Conservation (phyloP, 2,113 vertebrate species). For the Genyomyrus donnyi region DNA sequence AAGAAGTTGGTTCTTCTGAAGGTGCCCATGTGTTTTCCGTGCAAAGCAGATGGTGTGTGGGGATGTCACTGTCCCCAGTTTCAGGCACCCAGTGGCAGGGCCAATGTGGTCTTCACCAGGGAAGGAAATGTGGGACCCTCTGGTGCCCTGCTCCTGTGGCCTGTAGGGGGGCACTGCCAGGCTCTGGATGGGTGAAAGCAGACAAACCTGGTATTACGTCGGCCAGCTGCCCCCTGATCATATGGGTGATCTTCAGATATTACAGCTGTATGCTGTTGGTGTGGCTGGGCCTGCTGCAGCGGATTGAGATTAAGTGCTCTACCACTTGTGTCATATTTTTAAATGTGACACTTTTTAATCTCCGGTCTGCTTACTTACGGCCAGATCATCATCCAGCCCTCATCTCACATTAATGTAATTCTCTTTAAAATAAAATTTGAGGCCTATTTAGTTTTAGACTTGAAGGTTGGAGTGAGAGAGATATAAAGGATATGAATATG, state of each 20-base stretch:
- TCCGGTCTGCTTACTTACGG: not conserved
- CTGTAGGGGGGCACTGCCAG: constrained; percentile 34
- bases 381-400: not conserved
- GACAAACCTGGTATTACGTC: not conserved
- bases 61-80: constrained; percentile 31
- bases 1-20: constrained; percentile 45
- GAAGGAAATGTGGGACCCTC: not conserved
- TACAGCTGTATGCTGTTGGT: not conserved
- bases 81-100: not conserved
- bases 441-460: not conserved
- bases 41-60: constrained; percentile 35
- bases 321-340: not conserved
- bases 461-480: not conserved
- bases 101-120: not conserved
- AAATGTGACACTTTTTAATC: not conserved
- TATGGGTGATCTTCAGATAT: not conserved
- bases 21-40: constrained; percentile 10
- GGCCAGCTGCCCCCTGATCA: not conserved
- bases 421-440: not conserved
- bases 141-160: not conserved
- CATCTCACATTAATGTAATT: not conserved
- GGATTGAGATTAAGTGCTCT: not conserved
- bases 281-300: not conserved
- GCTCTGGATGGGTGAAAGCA: constrained; percentile 19
- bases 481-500: not conserved